These are phyloP conservation scores for Chorisops tibialis DNA, from an alignment of 2,888 invertebrate species.

Conservation along the genomic window DNA sequence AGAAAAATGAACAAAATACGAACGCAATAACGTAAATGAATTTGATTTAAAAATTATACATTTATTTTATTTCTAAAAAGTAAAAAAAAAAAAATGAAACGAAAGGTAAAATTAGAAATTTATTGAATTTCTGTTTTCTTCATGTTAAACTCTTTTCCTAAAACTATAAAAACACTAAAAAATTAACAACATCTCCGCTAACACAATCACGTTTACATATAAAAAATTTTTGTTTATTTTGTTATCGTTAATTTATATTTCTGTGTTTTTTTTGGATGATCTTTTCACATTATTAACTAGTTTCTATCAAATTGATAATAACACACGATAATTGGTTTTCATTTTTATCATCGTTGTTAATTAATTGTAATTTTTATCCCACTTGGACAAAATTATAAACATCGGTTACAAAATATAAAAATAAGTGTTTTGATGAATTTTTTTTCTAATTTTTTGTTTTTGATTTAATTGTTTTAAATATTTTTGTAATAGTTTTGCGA, in stretches of 20 bases:
- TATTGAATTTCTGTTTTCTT: not conserved
- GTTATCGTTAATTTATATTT: not conserved
- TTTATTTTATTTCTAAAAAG: no score
- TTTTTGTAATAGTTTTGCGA: conserved; percentile 4
- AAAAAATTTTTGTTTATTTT: conserved; percentile 16
- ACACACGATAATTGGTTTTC: not conserved
- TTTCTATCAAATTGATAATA: not conserved
- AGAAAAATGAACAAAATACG: not conserved
- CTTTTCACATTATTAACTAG: not conserved
- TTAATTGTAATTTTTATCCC: not conserved
- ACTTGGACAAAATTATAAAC: not conserved
- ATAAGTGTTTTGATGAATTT: not conserved
- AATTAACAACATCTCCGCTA: conserved; percentile 24
- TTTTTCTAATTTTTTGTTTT: not conserved
- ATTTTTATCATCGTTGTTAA: not conserved
- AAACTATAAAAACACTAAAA: conserved; percentile 26
- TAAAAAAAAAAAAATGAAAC: no score
- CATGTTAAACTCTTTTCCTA: conserved; percentile 1
- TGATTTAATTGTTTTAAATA: not conserved
- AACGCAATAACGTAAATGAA: no score
- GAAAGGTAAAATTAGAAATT: no score
- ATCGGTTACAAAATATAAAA: no score
- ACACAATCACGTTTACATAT: conserved; percentile 27
- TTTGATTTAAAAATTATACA: no score
- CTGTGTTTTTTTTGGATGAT: not conserved